Evolutionary conservation across 2,797 vertebrate species (phyloP).

Genomic region (Florisuga fusca): DNA sequence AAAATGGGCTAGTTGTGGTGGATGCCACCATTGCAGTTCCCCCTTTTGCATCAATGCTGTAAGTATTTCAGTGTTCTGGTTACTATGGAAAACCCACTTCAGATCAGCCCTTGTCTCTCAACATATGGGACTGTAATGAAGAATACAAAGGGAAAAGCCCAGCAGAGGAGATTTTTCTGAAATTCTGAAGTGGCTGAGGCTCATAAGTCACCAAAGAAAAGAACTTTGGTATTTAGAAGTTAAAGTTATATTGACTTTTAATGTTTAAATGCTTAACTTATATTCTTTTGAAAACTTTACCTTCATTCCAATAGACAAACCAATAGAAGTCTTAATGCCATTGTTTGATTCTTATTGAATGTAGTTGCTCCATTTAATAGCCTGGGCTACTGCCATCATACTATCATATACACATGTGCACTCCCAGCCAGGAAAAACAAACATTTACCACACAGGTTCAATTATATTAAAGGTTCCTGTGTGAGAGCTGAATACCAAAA

Average conservation of each 20-base stretch:
- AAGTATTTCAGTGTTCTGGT: background rate
- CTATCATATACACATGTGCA: slow-evolving; percentile 31
- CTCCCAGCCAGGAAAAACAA: slow-evolving; percentile 57
- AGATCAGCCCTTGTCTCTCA: background rate
- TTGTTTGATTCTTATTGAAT: slow-evolving; percentile 49
- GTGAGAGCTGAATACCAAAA: slow-evolving; percentile 58
- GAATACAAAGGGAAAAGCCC: background rate
- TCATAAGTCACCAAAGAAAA: background rate
- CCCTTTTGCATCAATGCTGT: background rate
- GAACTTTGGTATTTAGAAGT: background rate
- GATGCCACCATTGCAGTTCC: background rate
- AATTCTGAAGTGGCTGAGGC: background rate
- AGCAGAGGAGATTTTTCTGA: background rate
- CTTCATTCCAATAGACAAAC: slow-evolving; percentile 13
- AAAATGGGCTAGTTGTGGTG: background rate
- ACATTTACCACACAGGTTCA: slow-evolving; percentile 38
- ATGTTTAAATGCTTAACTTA: background rate
- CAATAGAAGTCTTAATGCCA: background rate
- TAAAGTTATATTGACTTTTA: background rate
- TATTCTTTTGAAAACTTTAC: background rate
- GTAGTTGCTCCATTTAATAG: slow-evolving; percentile 44
- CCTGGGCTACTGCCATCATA: slow-evolving; percentile 45
- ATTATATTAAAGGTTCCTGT: slow-evolving; percentile 48
- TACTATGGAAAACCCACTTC: background rate
- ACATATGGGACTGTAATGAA: background rate